Base-by-base conservation (phyloP, 2,113 vertebrate genomes). In the Mionectes macconnelli region DNA sequence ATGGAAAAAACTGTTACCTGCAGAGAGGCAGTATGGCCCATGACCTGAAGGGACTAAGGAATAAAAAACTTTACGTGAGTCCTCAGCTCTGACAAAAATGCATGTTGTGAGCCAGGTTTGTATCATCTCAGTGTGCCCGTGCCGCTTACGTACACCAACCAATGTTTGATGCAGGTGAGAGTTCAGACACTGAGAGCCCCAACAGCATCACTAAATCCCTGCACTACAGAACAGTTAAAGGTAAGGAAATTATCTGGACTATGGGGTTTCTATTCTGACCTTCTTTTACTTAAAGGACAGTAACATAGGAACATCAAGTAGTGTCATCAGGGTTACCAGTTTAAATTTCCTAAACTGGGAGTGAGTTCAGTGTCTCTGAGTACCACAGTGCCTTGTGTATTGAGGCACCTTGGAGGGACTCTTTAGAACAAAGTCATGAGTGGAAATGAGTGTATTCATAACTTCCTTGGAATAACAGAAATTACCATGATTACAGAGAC, bases 311-410 rank as follows among this genome's bases (percentile, higher is more conserved):
- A 8, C 50, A 31, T 30, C 2, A 23, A 30, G 9, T 7, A 50
- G 6, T 10, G 2, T 22, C 42, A n/a, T 35, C 53, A 66, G 60
- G 62, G 21, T 55, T 11, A 25, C 1, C 8, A 27, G 7, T 13
- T 60, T n/a, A 73, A 35, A 67, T 62, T 69, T 90, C 35, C 49
- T 77, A 23, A 53, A 37, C 2, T 4, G 28, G 10, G 49, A 66
- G 45, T 0, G 0, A 35, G 5, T 62, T 73, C 11, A 31, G 1
- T 9, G 6, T 5, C 12, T 79, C 23, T 63, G 7, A 35, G 27
- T 35, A 69, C 3, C 47, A 78, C 17, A 64, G 5, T 39, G 9
- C 2, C 7, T 76, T 66, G 7, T 18, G 9, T 22, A 27, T 2
- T 0, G 1, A 60, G 30, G 1, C 33, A 44, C 30, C 11, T 16